Conservation (phyloP, 2,797 vertebrate genomes). For the Acanthopagrus latus region DNA sequence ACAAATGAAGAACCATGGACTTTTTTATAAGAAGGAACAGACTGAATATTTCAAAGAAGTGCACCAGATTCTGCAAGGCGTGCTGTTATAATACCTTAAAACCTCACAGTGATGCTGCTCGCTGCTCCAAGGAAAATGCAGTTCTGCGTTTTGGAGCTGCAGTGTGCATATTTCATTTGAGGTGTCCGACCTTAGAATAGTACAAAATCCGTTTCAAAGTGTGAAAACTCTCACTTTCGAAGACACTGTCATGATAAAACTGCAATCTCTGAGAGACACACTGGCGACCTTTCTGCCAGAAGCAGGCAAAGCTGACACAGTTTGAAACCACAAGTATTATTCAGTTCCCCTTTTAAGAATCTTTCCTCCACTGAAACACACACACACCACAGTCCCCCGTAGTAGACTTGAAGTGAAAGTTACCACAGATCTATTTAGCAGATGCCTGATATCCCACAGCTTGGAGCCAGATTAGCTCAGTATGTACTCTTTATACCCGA, state of each 20-base stretch:
- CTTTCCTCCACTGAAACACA: constrained; percentile 18
- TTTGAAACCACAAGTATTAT: constrained; percentile 51
- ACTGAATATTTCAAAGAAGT: constrained; percentile 19
- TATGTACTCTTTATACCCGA: constrained; percentile 11
- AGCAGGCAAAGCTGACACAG: constrained; percentile 29
- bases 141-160: not conserved
- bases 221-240: constrained; percentile 10
- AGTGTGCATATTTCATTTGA: constrained; percentile 5
- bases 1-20: constrained; percentile 49
- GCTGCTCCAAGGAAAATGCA: not conserved
- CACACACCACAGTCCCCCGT: constrained; percentile 15
- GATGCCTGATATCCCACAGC: constrained; percentile 54
- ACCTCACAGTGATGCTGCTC: not conserved
- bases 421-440: constrained; percentile 65
- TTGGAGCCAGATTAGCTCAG: constrained; percentile 44
- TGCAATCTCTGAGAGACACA: constrained; percentile 17
- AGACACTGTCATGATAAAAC: not conserved
- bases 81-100: not conserved
- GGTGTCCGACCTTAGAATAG: not conserved
- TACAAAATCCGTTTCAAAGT: not conserved
- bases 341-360: constrained; percentile 44
- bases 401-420: constrained; percentile 31
- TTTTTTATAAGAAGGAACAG: constrained; percentile 27
- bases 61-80: constrained; percentile 26
- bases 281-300: constrained; percentile 8